phyloP scores from a whole-genome alignment of 2,888 invertebrate genomes.

The Platycheirus albimanus region DNA sequence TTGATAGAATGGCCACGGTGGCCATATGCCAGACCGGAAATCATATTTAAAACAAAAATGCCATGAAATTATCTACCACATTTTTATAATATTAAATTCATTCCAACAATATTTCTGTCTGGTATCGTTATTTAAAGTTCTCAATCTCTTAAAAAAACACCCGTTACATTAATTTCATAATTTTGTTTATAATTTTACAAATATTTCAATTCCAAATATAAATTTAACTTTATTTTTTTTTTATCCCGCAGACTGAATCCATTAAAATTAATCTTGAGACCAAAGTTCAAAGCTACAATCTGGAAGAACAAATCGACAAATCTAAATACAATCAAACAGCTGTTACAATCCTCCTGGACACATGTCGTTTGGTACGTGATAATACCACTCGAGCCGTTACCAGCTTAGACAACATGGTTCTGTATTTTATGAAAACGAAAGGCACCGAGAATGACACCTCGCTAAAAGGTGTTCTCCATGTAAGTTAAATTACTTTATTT shows the following conservation, averaged over 20 bases:
- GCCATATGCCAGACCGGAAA: too few species aligned
- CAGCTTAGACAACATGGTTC: slow-evolving; percentile 82
- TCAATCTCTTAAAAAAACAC: too few species aligned
- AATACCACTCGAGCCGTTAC: slow-evolving; percentile 89
- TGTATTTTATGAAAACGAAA: slow-evolving; percentile 82
- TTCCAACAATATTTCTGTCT: too few species aligned
- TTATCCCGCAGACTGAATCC: slow-evolving; percentile 91
- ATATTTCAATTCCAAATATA: too few species aligned
- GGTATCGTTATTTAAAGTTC: too few species aligned
- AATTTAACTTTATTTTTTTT: too few species aligned
- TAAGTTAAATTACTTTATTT: slow-evolving; percentile 78
- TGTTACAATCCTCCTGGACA: slow-evolving; percentile 87
- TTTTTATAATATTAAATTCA: too few species aligned
- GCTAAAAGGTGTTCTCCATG: slow-evolving; percentile 81
- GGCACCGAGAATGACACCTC: slow-evolving; percentile 82
- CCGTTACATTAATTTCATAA: too few species aligned
- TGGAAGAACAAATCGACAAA: slow-evolving; percentile 90
- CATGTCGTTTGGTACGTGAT: slow-evolving; percentile 87
- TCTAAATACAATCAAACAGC: slow-evolving; percentile 91
- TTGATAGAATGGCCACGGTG: too few species aligned
- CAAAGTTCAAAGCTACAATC: slow-evolving; percentile 87
- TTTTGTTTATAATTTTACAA: too few species aligned
- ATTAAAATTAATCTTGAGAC: slow-evolving; percentile 90
- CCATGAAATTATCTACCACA: too few species aligned
- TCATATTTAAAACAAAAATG: too few species aligned